Conservation (phyloP, 2,113 vertebrate species). For the Sinocyclocheilus anshuiensis region DNA sequence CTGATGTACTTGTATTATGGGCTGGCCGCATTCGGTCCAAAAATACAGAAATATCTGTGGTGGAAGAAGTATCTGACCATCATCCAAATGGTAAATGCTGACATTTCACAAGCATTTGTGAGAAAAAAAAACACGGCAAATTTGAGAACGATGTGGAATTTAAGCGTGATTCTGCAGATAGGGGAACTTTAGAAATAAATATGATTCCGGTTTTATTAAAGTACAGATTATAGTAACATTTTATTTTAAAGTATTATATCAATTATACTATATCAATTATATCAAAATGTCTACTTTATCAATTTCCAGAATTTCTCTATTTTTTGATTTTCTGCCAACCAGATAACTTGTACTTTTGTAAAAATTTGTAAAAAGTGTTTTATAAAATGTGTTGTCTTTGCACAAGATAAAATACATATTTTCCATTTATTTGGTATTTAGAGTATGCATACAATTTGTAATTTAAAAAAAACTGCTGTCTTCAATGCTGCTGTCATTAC, state of each 20-base stretch:
- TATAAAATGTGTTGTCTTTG: too few relatives aligned
- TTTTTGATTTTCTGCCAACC: background rate
- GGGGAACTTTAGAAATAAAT: background rate
- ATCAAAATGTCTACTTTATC: background rate
- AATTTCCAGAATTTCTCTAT: background rate
- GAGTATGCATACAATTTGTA: background rate
- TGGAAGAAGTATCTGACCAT: conserved; percentile 99
- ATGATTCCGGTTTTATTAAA: background rate
- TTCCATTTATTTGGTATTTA: background rate
- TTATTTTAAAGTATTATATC: background rate
- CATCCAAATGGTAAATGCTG: conserved; percentile 88
- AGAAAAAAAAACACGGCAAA: background rate
- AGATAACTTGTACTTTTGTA: background rate
- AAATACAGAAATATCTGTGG: conserved; percentile 97
- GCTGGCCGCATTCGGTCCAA: conserved; percentile 92
- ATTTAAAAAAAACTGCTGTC: background rate
- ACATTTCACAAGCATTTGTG: background rate
- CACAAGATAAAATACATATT: background rate
- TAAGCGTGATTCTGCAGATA: background rate
- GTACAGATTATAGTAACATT: background rate
- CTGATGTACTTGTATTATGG: conserved; percentile 98
- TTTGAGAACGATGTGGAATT: background rate
- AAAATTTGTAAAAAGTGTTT: background rate
- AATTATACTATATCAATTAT: too few relatives aligned
- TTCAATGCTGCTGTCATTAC: background rate